These are phyloP conservation scores for Myotis pilosus DNA, from an alignment of 2,797 vertebrate genomes.

Conservation along the genomic window DNA sequence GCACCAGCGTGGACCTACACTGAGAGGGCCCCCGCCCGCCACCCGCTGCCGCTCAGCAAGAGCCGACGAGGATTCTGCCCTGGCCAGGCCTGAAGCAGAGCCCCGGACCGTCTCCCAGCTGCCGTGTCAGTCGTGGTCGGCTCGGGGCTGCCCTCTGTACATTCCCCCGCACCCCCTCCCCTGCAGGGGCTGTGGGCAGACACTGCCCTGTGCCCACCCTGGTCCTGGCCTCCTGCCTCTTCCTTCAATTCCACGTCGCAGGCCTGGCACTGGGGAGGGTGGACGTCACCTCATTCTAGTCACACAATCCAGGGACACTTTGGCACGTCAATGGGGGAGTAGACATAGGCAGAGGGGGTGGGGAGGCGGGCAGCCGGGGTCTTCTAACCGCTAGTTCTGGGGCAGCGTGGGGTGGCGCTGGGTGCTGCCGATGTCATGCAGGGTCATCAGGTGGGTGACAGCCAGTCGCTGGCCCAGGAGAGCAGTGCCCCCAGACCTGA, in stretches of 20 bases:
- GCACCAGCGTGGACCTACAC: background rate
- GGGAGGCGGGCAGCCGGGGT: background rate
- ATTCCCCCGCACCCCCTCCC: background rate
- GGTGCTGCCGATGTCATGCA: slow-evolving; percentile 78
- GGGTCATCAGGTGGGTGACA: slow-evolving; percentile 74
- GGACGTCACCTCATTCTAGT: background rate
- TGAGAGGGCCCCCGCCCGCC: background rate
- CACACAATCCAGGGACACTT: background rate
- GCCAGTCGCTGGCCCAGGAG: slow-evolving; percentile 54
- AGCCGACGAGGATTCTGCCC: background rate
- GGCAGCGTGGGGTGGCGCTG: slow-evolving; percentile 67
- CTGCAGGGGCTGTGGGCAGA: background rate
- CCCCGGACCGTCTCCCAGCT: background rate
- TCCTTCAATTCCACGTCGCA: background rate
- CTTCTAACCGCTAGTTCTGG: slow-evolving; percentile 70
- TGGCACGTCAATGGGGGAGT: background rate
- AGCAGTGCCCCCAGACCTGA: background rate
- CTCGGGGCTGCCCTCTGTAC: accelerated
- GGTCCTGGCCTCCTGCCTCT: background rate
- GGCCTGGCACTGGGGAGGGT: background rate
- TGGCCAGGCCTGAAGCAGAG: background rate
- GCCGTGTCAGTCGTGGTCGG: accelerated
- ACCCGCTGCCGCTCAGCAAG: background rate
- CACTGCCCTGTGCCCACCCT: background rate
- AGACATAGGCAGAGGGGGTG: slow-evolving; percentile 9